Conservation (phyloP, 2,113 vertebrate genomes). For the Equus quagga region DNA sequence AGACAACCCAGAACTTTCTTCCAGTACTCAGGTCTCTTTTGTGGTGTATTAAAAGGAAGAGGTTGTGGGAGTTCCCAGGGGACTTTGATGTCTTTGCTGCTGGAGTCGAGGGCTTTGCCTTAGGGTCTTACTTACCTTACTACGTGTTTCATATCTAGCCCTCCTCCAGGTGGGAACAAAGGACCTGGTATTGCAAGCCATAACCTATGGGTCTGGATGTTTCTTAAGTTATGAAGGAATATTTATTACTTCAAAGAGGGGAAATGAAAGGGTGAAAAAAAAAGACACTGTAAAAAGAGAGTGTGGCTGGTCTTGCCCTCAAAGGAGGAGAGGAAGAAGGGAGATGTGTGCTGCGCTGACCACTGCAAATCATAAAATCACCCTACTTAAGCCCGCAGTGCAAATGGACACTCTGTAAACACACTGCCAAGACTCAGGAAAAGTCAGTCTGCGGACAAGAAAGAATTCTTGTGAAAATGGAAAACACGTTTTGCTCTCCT, state of each 20-base stretch:
- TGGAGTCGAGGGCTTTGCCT: neutral
- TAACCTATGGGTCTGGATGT: constrained; percentile 48
- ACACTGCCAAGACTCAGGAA: neutral
- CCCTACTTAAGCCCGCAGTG: constrained; percentile 42
- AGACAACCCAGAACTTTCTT: constrained; percentile 59
- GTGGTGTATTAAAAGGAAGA: constrained; percentile 60
- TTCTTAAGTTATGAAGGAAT: constrained; percentile 63
- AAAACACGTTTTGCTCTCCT: constrained; percentile 53
- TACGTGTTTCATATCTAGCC: constrained; percentile 62
- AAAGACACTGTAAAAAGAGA: constrained; percentile 47
- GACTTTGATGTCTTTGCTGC: constrained; percentile 62
- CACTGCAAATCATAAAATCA: constrained; percentile 54
- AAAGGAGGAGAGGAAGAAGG: constrained; percentile 44
- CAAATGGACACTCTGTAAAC: constrained; percentile 35
- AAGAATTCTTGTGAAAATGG: constrained; percentile 61
- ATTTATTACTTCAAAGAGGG: constrained; percentile 73
- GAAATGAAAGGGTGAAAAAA: neutral
- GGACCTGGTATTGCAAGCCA: constrained; percentile 12
- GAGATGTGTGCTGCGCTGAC: neutral
- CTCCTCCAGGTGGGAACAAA: constrained; percentile 21
- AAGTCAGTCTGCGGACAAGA: constrained; percentile 23
- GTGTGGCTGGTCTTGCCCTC: constrained; percentile 30
- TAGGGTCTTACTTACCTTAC: constrained; percentile 22
- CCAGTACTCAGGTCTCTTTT: constrained; percentile 47
- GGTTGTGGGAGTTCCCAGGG: constrained; percentile 18